These are phyloP conservation scores for Ceyx cyanopectus DNA, from an alignment of 2,113 vertebrate genomes.

Conservation along the genomic window DNA sequence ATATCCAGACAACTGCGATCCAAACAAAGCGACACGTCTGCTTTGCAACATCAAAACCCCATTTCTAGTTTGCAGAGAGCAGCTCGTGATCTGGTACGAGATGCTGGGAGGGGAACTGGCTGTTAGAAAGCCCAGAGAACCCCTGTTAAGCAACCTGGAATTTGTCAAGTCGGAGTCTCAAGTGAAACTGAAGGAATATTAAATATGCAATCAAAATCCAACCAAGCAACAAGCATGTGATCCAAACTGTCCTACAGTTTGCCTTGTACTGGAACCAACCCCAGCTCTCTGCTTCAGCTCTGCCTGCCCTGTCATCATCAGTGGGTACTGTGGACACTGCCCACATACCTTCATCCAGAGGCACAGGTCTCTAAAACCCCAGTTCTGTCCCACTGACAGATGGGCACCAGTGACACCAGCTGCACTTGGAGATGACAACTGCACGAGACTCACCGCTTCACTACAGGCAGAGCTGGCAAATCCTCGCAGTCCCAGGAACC, in stretches of 20 bases:
- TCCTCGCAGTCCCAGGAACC: background rate
- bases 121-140: background rate
- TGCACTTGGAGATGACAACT: background rate
- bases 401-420: background rate
- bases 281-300: background rate
- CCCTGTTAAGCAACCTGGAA: background rate
- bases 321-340: accelerated
- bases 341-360: background rate
- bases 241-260: background rate
- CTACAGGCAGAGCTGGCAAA: accelerated
- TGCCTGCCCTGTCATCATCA: accelerated
- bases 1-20: background rate
- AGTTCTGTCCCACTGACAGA: background rate
- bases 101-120: background rate
- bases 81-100: background rate
- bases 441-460: background rate
- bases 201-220: background rate
- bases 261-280: background rate
- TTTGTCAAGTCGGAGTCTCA: background rate
- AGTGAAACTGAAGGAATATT: background rate
- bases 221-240: background rate
- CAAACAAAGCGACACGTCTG: background rate
- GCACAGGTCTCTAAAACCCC: background rate
- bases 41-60: background rate
- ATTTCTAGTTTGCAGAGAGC: background rate